Percentiles rank a stretch among this genome's conserved stretches.
Conservation (phyloP, 2,113 vertebrate genomes). For the Acrocephalus arundinaceus region DNA sequence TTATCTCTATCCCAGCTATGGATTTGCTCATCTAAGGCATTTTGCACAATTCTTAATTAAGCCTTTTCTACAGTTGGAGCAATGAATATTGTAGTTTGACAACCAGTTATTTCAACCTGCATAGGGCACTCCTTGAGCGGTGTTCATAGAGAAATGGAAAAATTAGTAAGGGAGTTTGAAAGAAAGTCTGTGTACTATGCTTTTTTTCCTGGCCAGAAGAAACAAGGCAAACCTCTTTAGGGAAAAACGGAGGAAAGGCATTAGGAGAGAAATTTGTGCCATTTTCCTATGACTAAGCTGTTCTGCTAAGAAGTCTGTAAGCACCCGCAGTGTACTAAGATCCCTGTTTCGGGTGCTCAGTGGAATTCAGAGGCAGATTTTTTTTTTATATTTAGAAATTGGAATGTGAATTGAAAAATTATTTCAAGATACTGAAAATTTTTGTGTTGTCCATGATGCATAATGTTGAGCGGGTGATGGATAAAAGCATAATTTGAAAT, state of each 20-base stretch:
- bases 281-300: background rate
- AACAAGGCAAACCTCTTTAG: background rate
- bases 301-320: background rate
- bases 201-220: background rate
- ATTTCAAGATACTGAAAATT: background rate
- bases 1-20: background rate
- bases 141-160: background rate
- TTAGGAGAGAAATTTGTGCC: background rate
- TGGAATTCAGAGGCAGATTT: background rate
- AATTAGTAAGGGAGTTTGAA: background rate
- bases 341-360: background rate
- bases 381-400: background rate
- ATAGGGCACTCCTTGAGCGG: background rate
- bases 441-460: background rate
- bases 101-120: conserved; percentile 55
- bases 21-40: background rate
- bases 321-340: background rate
- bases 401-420: background rate
- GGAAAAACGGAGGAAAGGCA: background rate
- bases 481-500: background rate
- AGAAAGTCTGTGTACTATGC: background rate
- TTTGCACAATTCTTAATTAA: conserved; percentile 47
- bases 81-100: conserved; percentile 33
- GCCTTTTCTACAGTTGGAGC: conserved; percentile 32
- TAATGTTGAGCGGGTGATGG: background rate